A percentile compares a stretch with the other conserved stretches of the same genome.
These are phyloP conservation scores for Aphyosemion australe DNA, from an alignment of 2,113 vertebrate species.

Conservation along the genomic window DNA sequence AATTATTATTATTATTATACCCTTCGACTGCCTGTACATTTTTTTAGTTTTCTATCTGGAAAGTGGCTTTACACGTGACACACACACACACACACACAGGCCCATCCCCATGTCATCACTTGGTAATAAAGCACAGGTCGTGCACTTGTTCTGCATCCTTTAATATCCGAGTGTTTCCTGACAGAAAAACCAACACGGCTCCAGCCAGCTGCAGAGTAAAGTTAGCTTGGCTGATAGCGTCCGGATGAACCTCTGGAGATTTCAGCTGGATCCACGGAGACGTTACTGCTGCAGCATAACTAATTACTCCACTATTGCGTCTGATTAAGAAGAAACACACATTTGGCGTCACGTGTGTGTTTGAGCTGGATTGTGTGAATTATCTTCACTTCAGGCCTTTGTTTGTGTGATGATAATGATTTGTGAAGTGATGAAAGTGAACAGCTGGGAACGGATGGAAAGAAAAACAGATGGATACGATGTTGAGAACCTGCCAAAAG, in stretches of 20 bases:
- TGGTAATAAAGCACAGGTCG: constrained; percentile 39
- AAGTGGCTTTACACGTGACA: background rate
- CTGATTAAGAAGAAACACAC: constrained; percentile 1
- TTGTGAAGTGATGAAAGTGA: constrained; percentile 41
- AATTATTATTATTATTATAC: background rate
- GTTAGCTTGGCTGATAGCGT: constrained; percentile 5
- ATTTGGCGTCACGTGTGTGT: constrained; percentile 5
- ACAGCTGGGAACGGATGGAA: constrained; percentile 40
- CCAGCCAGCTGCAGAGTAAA: background rate
- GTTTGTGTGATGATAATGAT: constrained; percentile 27
- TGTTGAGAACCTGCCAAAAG: too few species aligned
- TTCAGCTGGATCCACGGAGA: constrained; percentile 13
- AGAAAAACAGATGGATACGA: constrained; percentile 6
- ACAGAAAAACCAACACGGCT: background rate
- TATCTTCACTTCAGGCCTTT: background rate
- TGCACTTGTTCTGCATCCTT: constrained; percentile 31
- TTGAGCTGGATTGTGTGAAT: background rate
- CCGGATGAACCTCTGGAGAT: constrained; percentile 12
- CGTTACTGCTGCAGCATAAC: constrained; percentile 16
- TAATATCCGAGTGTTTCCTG: constrained; percentile 23
- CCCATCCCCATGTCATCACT: constrained; percentile 41
- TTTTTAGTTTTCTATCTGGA: background rate
- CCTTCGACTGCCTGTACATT: too few species aligned
- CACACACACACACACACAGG: too few species aligned
- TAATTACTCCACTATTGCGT: constrained; percentile 18